phyloP scores from a whole-genome alignment of 1,140 invertebrate species.

The Notospermus geniculatus region DNA sequence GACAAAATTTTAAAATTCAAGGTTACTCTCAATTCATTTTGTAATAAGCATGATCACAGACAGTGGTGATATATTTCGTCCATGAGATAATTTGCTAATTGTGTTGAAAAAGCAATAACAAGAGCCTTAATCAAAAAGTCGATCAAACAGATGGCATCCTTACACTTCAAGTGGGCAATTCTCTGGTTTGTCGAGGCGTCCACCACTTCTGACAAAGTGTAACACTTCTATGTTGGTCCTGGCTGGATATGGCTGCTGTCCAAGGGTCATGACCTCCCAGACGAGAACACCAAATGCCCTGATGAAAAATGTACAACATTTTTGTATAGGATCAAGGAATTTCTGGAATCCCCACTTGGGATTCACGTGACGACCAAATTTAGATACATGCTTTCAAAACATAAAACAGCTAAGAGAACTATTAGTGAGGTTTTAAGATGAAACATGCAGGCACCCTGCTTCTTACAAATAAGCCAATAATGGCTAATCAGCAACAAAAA shows the following conservation, averaged over 20 bases:
- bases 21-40: no score
- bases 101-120: no score
- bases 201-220: conserved; percentile 81
- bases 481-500: no score
- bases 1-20: not conserved
- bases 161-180: conserved; percentile 81
- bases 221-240: conserved; percentile 87
- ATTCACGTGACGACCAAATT: no score
- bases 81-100: no score
- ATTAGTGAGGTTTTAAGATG: no score
- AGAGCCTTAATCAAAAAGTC: no score
- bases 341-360: no score
- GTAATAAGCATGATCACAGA: no score
- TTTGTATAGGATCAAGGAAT: not conserved
- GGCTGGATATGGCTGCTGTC: conserved; percentile 93
- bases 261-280: conserved; percentile 95
- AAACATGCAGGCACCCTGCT: no score
- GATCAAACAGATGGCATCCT: conserved; percentile 38
- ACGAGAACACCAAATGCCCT: conserved; percentile 89
- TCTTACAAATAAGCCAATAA: no score
- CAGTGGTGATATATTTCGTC: no score
- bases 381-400: not conserved
- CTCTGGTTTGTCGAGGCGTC: conserved; percentile 70
- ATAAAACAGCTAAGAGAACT: not conserved
- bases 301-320: conserved; percentile 16